Evolutionary conservation across 2,888 invertebrate species (phyloP), one percentile per base, ranked within the genome.

Genomic region (Gibbula magus): DNA sequence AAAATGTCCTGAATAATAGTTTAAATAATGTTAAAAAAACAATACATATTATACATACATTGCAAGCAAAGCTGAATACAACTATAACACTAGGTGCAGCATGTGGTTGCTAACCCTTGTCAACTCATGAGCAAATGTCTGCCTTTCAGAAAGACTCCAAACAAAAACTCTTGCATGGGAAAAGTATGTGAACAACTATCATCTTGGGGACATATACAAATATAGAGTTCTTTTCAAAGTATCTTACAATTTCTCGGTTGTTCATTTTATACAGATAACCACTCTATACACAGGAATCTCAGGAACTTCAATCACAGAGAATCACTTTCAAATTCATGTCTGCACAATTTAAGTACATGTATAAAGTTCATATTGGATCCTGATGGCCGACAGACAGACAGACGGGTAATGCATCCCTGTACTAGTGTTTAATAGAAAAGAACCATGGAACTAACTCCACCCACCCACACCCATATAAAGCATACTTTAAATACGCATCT

Each of bases 1-100:
- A 39, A 70, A 70, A 70, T 18, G 29, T 70, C 70, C 70, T 70
- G 70, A 70, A 70, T 70, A 70, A 70, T 61, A 61, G 61, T 70
- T 45, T 70, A 70, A 70, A 70, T 70, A 70, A 39, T 39, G 35
- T 32, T 70, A 8, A 39, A 70, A 70, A 70, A 61, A 61, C 61
- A 61, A 61, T 61, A 61, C 35, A 70, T 35, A 70, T 39, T 32
- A 70, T 18, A 70, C 70, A 39, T 20, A 35, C 70, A 70, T 70
- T 35, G 70, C 70, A 70, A 70, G 67, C 35, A 16, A 67, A 67
- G 70, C 70, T 70, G 70, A 32, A 32, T n/a, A 32, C 70, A 29
- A 22, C 25, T 61, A 61, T 29, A 61, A 25, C 29, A 25, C 29
- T 25, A 13, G n/a, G 25, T 25, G 29, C 22, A 22, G 61, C 8